phyloP scores from a whole-genome alignment of 2,113 vertebrate genomes.

The Anguilla rostrata region DNA sequence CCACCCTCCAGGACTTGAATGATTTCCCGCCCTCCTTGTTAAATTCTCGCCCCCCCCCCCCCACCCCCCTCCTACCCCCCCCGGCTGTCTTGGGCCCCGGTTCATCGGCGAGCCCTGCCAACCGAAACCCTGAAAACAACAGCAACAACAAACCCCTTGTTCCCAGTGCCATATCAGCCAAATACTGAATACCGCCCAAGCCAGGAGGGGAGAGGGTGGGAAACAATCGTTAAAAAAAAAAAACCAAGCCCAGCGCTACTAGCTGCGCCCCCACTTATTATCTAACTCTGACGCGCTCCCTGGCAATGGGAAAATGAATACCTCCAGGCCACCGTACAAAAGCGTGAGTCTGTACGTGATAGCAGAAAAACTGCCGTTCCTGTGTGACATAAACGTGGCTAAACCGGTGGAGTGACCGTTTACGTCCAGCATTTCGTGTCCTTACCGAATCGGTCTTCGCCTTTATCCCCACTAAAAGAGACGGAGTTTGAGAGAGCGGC shows the following conservation, averaged over 20 bases:
- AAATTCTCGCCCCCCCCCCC: neutral
- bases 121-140: slow-evolving; percentile 53
- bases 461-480: neutral
- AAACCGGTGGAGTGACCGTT: slow-evolving; percentile 17
- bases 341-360: slow-evolving; percentile 8
- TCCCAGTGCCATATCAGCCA: slow-evolving; percentile 58
- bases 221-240: neutral
- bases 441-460: neutral
- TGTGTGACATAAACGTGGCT: neutral
- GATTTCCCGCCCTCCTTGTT: slow-evolving; percentile 42
- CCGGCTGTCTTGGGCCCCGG: slow-evolving; percentile 21
- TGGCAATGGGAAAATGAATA: slow-evolving; percentile 62
- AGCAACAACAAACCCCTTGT: slow-evolving; percentile 62
- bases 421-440: neutral
- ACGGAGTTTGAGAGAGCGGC: neutral
- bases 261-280: slow-evolving; percentile 65
- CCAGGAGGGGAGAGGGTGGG: slow-evolving; percentile 16
- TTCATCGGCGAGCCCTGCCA: slow-evolving; percentile 49
- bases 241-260: neutral
- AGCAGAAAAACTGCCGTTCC: neutral
- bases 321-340: slow-evolving; percentile 34
- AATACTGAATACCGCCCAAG: slow-evolving; percentile 56
- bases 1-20: neutral
- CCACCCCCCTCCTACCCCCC: neutral
- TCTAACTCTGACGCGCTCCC: slow-evolving; percentile 61